Base-by-base conservation (phyloP, 53 echinoderm and acorn worm genomes). In the Pentamera pediparva region DNA sequence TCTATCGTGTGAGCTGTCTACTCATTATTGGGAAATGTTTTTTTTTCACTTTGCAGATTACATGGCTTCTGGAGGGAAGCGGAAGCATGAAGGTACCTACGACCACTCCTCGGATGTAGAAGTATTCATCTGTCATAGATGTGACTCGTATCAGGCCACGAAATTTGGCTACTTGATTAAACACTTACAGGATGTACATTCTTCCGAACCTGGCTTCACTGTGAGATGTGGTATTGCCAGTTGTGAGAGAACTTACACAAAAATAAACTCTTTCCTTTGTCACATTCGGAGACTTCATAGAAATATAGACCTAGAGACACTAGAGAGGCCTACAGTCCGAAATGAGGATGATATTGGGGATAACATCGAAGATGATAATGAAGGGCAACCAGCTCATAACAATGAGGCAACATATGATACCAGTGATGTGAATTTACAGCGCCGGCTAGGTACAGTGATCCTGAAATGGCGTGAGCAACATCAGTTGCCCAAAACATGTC, bases 71-170 rank as follows among this genome's bases (percentile, higher is more conserved):
- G 6, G 1, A 6, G 6, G 27, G 27, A 53, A 27, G 15, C 53
- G 21, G 17, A 53, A 27, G 27, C 53, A 15, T 53, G 21, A 53
- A 53, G 53, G 51, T 51, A n/a, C n/a, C n/a, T n/a, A n/a, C n/a
- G n/a, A n/a, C n/a, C n/a, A n/a, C n/a, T n/a, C n/a, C n/a, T n/a
- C n/a, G n/a, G 50, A 65, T 26, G 27, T 65, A 65, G 27, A 65
- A 29, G 65, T 65, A 21, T 65, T 40, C 27, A 22, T 65, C 65
- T 41, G 65, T 35, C 65, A 65, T 27, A 65, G 65, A 40, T 65
- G 65, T 39, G 27, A 65, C 5, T 65, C 40, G 21, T 65, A 65
- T 39, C 65, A 65, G 25, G 41, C 65, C 22, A 65, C 20, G 22
- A 65, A 65, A 40, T 65, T 65, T 17, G 41, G 65, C 27, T 65